Evolutionary conservation across 1,140 invertebrate species (phyloP).

Genomic region (Sinonovacula constricta): DNA sequence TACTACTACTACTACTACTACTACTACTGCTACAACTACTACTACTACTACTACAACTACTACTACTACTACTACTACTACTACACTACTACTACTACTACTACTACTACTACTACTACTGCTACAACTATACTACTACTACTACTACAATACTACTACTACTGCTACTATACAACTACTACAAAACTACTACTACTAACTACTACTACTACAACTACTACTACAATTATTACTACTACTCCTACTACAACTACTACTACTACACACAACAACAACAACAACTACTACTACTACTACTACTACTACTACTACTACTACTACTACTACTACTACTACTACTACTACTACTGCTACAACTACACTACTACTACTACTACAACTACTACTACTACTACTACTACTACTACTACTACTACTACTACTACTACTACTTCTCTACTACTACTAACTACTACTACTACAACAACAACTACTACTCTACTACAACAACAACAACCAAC

Average conservation of each 20-base stretch:
- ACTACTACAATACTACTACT: too few species aligned
- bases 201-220: too few species aligned
- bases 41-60: neutral
- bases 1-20: conserved; percentile 4
- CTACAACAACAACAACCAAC: too few species aligned
- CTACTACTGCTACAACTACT: too few species aligned
- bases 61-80: conserved; percentile 1
- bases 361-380: neutral
- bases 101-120: too few species aligned
- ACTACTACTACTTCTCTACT: neutral
- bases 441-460: neutral
- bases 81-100: too few species aligned
- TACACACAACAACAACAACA: too few species aligned
- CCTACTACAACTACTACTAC: too few species aligned
- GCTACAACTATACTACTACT: too few species aligned
- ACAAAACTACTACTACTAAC: neutral
- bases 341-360: too few species aligned
- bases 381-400: conserved; percentile 4
- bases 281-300: conserved; percentile 4
- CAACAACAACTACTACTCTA: too few species aligned
- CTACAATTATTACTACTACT: too few species aligned
- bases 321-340: conserved; percentile 1
- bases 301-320: neutral
- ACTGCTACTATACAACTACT: neutral
- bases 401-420: conserved; percentile 4